These are phyloP conservation scores for Acanthornis magna DNA, from an alignment of 2,797 vertebrate genomes.

Conservation along the genomic window DNA sequence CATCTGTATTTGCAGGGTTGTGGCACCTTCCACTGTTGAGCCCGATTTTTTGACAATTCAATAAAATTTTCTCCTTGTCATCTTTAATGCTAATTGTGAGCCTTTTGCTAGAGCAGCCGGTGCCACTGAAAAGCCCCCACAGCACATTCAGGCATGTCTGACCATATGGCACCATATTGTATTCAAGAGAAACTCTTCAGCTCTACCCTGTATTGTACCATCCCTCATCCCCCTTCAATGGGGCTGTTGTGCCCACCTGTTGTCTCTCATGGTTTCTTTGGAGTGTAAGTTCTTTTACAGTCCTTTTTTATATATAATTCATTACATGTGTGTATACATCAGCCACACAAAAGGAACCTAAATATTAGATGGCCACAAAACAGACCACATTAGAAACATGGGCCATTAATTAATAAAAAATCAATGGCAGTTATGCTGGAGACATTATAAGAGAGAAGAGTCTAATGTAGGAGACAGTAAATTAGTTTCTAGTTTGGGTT, in stretches of 20 bases:
- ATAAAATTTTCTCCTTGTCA: slow-evolving; percentile 18
- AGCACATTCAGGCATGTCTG: not conserved
- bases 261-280: not conserved
- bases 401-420: slow-evolving; percentile 33
- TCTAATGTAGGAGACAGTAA: slow-evolving; percentile 24
- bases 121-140: not conserved
- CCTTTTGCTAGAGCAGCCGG: not conserved
- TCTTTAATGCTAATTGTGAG: slow-evolving; percentile 61
- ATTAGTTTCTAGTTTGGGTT: slow-evolving; percentile 35
- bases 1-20: not conserved
- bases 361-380: not conserved
- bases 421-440: slow-evolving; percentile 8
- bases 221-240: not conserved
- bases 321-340: not conserved
- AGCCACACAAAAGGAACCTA: not conserved
- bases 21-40: not conserved
- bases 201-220: not conserved
- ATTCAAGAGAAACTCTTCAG: not conserved
- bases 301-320: not conserved
- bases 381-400: not conserved
- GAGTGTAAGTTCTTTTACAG: not conserved
- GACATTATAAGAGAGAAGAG: not conserved
- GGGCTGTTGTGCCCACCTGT: not conserved
- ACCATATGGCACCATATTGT: slow-evolving; percentile 23
- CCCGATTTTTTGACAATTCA: not conserved